phyloP scores from a whole-genome alignment of 92 coral and sea anemone genomes.

The Heliopora coerulea region DNA sequence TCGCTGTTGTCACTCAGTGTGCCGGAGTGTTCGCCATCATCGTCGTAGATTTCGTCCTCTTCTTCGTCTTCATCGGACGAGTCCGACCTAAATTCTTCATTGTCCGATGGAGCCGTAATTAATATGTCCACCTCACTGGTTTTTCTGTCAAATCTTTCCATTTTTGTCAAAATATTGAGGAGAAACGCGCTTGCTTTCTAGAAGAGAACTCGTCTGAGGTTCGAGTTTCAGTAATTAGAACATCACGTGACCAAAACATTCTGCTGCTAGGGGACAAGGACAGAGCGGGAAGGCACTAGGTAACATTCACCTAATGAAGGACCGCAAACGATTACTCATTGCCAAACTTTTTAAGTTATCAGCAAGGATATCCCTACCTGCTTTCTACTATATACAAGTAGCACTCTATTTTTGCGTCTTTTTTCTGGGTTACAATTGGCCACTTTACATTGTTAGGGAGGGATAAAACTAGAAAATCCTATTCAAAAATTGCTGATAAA shows the following conservation, averaged over 20 bases:
- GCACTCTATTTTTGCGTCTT: too few relatives aligned
- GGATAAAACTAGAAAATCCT: too few relatives aligned
- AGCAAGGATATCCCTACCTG: too few relatives aligned
- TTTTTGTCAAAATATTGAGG: background rate
- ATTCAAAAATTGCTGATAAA: too few relatives aligned
- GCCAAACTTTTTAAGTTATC: too few relatives aligned
- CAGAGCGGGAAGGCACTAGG: too few relatives aligned
- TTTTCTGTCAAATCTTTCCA: slow-evolving; percentile 15
- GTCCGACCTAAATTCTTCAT: background rate
- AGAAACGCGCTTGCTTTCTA: background rate
- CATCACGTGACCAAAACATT: slow-evolving; percentile 44
- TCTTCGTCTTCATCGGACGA: slow-evolving; percentile 9
- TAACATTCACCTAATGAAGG: too few relatives aligned
- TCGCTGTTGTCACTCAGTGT: background rate
- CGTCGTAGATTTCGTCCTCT: background rate
- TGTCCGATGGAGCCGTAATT: slow-evolving; percentile 38
- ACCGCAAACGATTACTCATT: too few relatives aligned
- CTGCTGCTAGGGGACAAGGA: slow-evolving; percentile 27
- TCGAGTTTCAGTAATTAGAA: background rate
- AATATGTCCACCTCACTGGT: slow-evolving; percentile 21
- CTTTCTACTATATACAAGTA: too few relatives aligned
- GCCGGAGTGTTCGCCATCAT: background rate
- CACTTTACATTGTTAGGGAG: too few relatives aligned
- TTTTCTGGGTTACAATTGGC: too few relatives aligned
- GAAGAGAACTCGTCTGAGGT: background rate